phyloP scores from a whole-genome alignment of 2,797 vertebrate genomes.

The Xenops minutus region DNA sequence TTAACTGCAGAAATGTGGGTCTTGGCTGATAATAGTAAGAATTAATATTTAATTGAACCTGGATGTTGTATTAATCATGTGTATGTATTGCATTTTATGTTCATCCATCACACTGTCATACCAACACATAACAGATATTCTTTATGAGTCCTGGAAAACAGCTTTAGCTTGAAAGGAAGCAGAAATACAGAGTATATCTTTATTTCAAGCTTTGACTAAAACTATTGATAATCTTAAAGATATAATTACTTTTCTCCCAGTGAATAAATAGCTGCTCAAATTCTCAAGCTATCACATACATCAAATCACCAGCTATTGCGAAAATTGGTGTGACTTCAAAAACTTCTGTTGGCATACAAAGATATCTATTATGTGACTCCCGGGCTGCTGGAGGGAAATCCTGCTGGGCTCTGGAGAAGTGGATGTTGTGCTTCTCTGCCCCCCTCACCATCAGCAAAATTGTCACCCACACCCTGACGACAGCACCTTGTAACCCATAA shows the following conservation, averaged over 20 bases:
- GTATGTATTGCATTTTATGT: neutral
- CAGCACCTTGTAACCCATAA: neutral
- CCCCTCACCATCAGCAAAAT: neutral
- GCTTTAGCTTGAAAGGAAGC: neutral
- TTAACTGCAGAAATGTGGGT: neutral
- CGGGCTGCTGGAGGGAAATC: neutral
- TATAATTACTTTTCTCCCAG: conserved; percentile 12
- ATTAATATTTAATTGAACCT: conserved; percentile 44
- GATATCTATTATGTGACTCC: neutral
- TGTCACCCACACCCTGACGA: neutral
- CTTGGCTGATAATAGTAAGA: neutral
- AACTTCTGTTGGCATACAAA: neutral
- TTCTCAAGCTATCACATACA: neutral
- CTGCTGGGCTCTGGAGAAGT: neutral
- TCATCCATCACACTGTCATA: neutral
- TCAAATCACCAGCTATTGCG: neutral
- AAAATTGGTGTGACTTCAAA: neutral
- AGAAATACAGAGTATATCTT: neutral
- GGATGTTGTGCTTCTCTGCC: neutral
- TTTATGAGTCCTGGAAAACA: neutral
- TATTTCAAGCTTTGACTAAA: neutral
- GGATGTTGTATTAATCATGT: neutral
- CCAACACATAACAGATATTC: neutral
- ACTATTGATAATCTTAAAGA: neutral
- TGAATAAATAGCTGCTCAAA: conserved; percentile 27